Evolutionary conservation across 1,140 invertebrate species (phyloP).

Genomic region (Archivesica marissinica): DNA sequence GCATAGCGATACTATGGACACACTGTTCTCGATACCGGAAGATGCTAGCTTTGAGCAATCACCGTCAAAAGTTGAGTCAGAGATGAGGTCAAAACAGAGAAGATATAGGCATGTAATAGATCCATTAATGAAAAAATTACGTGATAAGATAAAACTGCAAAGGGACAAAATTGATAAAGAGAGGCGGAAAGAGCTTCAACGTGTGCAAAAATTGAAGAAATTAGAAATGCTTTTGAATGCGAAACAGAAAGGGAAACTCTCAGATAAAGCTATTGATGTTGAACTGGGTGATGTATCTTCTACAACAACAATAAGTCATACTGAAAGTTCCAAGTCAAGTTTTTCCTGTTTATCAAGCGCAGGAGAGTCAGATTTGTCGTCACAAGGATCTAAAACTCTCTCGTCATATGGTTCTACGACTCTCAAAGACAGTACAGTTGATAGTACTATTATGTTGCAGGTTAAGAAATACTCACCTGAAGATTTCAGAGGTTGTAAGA

Average conservation of each 20-base stretch:
- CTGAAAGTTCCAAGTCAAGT: slow-evolving; percentile 55
- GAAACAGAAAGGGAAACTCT: slow-evolving; percentile 72
- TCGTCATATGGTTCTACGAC: slow-evolving; percentile 45
- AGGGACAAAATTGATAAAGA: slow-evolving; percentile 73
- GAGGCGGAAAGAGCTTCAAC: slow-evolving; percentile 70
- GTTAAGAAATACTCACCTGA: slow-evolving; percentile 34
- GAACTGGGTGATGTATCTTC: slow-evolving; percentile 74
- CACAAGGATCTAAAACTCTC: not conserved
- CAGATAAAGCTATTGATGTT: slow-evolving; percentile 70
- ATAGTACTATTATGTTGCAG: slow-evolving; percentile 42
- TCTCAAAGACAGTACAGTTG: slow-evolving; percentile 53
- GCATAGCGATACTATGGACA: slow-evolving; percentile 67
- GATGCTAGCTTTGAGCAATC: slow-evolving; percentile 67
- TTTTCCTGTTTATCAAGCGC: slow-evolving; percentile 26
- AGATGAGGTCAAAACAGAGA: slow-evolving; percentile 80
- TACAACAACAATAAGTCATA: slow-evolving; percentile 66
- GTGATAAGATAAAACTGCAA: slow-evolving; percentile 72
- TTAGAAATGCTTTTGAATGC: slow-evolving; percentile 76
- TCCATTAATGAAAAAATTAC: slow-evolving; percentile 82
- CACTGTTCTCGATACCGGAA: slow-evolving; percentile 66
- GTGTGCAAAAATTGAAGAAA: slow-evolving; percentile 78
- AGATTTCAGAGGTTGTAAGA: slow-evolving; percentile 23
- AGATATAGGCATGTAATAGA: slow-evolving; percentile 76
- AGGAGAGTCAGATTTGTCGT: slow-evolving; percentile 34
- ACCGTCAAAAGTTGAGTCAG: slow-evolving; percentile 69